Evolutionary conservation across 2,113 vertebrate genomes (phyloP), one percentile per base, ranked within the genome.

Genomic region (Canis aureus): DNA sequence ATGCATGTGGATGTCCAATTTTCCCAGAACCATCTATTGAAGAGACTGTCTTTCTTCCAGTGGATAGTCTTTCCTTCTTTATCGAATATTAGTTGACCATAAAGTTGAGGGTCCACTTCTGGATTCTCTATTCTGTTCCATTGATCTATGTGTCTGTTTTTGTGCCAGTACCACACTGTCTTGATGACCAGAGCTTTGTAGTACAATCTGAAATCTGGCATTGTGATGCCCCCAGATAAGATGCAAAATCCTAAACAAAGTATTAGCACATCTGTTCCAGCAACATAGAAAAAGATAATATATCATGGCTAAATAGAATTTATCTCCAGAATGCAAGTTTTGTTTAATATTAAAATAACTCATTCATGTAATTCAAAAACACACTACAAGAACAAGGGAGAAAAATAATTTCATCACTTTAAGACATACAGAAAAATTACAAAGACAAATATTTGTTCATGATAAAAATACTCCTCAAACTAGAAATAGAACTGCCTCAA

Each of bases 281-380:
- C 20, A 88, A 67, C 55, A 53, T 91, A 22, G n/a, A 79, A 95
- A 82, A 89, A 78, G 23, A 69, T 87, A 67, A 79, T 51, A 71
- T 17, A 66, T 4, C 23, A 74, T 53, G 43, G 57, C 67, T 90
- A 82, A 64, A 25, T 90, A 64, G 9, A 11, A 15, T 83, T 55
- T 84, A 84, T 55, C 60, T 57, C 27, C 8, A 53, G 79, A 76
- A 84, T 38, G 64, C 22, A 60, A 51, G 53, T 94, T 94, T 71
- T 89, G 7, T 74, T 62, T 81, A 66, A 4, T 92, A 71, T 71
- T 89, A 71, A 81, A 35, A 38, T 71, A 69, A 67, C 29, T 9
- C 55, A 35, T 78, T 76, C 69, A 81, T 81, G 8, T 71, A 81
- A 80, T 81, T 60, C 11, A 88, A 62, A 84, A 88, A 57, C 49